Base-by-base conservation (phyloP, 2,888 invertebrate species). In the Cerastis leucographa region DNA sequence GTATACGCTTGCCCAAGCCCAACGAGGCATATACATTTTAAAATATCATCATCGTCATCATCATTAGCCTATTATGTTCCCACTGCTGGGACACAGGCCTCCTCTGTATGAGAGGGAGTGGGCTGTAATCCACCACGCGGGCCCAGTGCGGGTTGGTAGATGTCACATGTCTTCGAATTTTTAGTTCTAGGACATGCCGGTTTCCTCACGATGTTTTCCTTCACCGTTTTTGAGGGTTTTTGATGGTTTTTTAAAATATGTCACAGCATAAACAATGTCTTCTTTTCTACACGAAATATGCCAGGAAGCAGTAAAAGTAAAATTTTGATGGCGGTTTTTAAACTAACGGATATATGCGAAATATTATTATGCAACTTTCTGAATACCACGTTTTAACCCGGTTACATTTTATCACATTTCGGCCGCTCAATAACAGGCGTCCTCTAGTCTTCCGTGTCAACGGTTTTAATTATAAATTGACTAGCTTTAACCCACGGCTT, bases 231-330 rank as follows among this genome's bases (percentile, higher is more conserved):
- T n/a, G n/a, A n/a, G n/a, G n/a, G n/a, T n/a, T n/a, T n/a, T n/a
- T n/a, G n/a, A n/a, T n/a, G n/a, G n/a, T n/a, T n/a, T 40, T 62
- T 62, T 40, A 40, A 62, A 83, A 71, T 72, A 76, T 67, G 61
- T 67, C 67, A 49, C 40, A n/a, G 2, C 8, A 46, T 40, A 56
- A 35, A 68, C 25, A 56, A 40, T 14, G 6, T 68, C 49, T 68
- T 64, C 5, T 67, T 35, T 17, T 19, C 22, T 49, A 56, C 66
- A 8, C 22, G 12, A 65, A 80, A 71, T 80, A 75, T 76, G 68
- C 69, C 68, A 74, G 84, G 86, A 90, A 88, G 79, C 74, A 5
- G 71, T 85, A 78, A 77, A 78, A 80, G 78, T 88, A 82, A 75
- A 65, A 77, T 17, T 35, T 61, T 76, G 56, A 80, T 71, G 8